Percentiles rank a stretch among this genome's conserved stretches.
Evolutionary conservation across 53 echinoderm and acorn worm species (phyloP).

Genomic region (Antedon mediterranea): DNA sequence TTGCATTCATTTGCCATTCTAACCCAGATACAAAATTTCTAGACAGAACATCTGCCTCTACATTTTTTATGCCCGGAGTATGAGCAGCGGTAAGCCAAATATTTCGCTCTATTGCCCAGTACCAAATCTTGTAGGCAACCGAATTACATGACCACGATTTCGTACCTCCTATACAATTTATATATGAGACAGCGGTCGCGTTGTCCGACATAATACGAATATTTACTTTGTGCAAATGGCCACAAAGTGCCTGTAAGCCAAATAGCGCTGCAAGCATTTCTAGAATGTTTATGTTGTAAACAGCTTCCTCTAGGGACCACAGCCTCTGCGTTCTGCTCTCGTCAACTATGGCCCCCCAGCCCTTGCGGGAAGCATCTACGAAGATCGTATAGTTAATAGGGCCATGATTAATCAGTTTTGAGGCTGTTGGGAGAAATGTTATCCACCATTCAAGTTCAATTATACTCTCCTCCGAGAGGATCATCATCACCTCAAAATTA

Average conservation of each 20-base stretch:
- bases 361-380: background rate
- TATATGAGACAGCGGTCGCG: background rate
- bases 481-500: too few relatives aligned
- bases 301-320: background rate
- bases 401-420: background rate
- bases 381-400: background rate
- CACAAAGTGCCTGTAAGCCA: background rate
- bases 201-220: background rate
- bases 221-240: background rate
- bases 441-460: background rate
- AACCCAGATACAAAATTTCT: background rate
- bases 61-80: background rate
- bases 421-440: background rate
- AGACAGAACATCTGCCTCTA: background rate
- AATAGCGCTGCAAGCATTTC: background rate
- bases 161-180: background rate
- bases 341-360: background rate
- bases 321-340: background rate
- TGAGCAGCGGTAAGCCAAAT: conserved; percentile 4
- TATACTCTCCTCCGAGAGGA: too few relatives aligned
- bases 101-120: background rate
- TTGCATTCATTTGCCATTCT: background rate
- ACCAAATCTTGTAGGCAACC: background rate
- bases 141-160: background rate
- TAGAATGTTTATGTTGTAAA: background rate